These are phyloP conservation scores for Zosterops pallidus DNA, from an alignment of 2,113 vertebrate genomes.

Conservation along the genomic window DNA sequence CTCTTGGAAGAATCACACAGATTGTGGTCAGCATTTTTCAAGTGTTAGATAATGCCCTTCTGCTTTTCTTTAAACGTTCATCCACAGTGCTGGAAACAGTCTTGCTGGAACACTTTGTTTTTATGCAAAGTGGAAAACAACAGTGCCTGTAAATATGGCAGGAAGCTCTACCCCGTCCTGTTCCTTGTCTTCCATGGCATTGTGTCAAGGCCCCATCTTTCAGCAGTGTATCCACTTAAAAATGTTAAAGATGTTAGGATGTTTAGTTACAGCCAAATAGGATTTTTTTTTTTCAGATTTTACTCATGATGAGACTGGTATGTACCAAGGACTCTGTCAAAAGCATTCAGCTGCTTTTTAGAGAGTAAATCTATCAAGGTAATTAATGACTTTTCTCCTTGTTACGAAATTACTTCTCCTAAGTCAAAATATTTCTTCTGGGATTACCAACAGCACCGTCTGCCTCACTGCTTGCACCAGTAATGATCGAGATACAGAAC, in stretches of 20 bases:
- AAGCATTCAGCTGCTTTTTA: neutral
- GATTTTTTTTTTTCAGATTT: neutral
- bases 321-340: neutral
- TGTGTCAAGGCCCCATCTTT: rapidly evolving
- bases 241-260: neutral
- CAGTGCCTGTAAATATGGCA: neutral
- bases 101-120: neutral
- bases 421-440: neutral
- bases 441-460: neutral
- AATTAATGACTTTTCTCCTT: neutral
- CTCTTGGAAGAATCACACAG: neutral
- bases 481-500: neutral
- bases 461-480: neutral
- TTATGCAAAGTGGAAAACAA: neutral
- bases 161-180: rapidly evolving
- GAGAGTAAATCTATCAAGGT: neutral
- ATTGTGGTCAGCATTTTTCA: neutral
- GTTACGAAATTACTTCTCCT: neutral
- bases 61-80: neutral
- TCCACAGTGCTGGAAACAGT: neutral
- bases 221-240: neutral
- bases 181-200: rapidly evolving
- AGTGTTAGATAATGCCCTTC: neutral
- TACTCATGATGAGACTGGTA: neutral
- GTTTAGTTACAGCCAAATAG: neutral